Conservation (phyloP, 2,113 vertebrate genomes). For the Alosa alosa region DNA sequence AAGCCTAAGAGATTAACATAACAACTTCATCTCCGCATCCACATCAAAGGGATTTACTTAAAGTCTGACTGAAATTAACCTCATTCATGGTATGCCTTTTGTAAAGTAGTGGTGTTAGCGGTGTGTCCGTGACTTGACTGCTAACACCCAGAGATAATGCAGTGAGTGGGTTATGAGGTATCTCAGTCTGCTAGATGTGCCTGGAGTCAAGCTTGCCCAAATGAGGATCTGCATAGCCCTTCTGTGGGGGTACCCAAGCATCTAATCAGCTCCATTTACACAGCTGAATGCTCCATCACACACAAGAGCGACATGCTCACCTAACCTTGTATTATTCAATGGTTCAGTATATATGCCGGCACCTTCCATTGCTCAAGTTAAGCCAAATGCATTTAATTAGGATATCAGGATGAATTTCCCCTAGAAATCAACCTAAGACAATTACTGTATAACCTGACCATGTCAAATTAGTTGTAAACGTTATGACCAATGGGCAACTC, state of each 20-base stretch:
- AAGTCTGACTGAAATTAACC: not conserved
- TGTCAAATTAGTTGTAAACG: not conserved
- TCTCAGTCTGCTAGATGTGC: constrained; percentile 22
- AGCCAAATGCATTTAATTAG: constrained; percentile 12
- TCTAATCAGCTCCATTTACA: constrained; percentile 51
- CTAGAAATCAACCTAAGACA: not conserved
- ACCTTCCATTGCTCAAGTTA: constrained; percentile 17
- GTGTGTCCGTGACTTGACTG: constrained; percentile 32
- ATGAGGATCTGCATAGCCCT: constrained; percentile 34
- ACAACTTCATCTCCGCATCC: not conserved
- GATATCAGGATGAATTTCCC: not conserved
- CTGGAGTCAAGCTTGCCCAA: constrained; percentile 28
- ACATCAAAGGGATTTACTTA: constrained; percentile 13
- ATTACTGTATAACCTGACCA: not conserved
- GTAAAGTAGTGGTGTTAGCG: constrained; percentile 15
- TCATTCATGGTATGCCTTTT: constrained; percentile 20
- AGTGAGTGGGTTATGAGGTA: constrained; percentile 22
- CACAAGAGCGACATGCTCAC: not conserved
- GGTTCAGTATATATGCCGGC: constrained; percentile 8
- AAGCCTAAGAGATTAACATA: not conserved
- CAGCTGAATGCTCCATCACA: constrained; percentile 52
- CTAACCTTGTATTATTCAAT: constrained; percentile 10
- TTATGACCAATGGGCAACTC: not conserved
- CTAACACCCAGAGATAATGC: constrained; percentile 24
- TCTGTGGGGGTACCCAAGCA: constrained; percentile 43